A percentile compares a stretch with the other conserved stretches of the same genome.
These are phyloP conservation scores for Hypomesus transpacificus DNA, from an alignment of 2,113 vertebrate genomes.

Conservation along the genomic window DNA sequence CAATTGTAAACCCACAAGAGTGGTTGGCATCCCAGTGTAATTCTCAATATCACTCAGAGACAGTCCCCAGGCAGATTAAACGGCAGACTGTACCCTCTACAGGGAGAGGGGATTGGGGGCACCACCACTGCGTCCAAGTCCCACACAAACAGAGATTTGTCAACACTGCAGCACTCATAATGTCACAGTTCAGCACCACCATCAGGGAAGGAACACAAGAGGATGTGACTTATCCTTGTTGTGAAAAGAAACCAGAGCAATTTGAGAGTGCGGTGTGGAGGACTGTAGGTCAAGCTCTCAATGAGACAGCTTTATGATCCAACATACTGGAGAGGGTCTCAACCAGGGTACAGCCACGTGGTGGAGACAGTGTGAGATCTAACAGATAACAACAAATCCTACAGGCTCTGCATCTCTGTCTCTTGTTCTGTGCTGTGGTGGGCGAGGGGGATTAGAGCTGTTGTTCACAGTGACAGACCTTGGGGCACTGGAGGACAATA, in stretches of 20 bases:
- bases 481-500: conserved; percentile 39
- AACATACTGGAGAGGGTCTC: neutral
- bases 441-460: conserved; percentile 39
- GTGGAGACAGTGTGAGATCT: conserved; percentile 25
- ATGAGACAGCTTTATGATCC: neutral
- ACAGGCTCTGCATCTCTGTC: conserved; percentile 20
- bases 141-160: conserved; percentile 41
- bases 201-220: conserved; percentile 18
- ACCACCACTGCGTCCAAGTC: conserved; percentile 33
- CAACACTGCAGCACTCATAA: conserved; percentile 19
- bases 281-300: neutral
- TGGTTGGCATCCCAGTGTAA: neutral
- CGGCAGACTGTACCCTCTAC: conserved; percentile 29
- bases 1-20: neutral
- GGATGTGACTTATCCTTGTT: neutral
- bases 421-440: conserved; percentile 21
- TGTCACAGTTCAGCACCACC: conserved; percentile 26
- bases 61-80: conserved; percentile 30
- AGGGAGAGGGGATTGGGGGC: conserved; percentile 30
- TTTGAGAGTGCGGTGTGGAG: neutral
- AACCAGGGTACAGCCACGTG: conserved; percentile 4
- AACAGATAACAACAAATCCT: conserved; percentile 24
- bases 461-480: conserved; percentile 49
- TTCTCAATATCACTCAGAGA: conserved; percentile 10
- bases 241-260: neutral